A percentile compares a stretch with the other conserved stretches of the same genome.
Conservation (phyloP, 2,888 invertebrate genomes). For the Drosophila helvetica region DNA sequence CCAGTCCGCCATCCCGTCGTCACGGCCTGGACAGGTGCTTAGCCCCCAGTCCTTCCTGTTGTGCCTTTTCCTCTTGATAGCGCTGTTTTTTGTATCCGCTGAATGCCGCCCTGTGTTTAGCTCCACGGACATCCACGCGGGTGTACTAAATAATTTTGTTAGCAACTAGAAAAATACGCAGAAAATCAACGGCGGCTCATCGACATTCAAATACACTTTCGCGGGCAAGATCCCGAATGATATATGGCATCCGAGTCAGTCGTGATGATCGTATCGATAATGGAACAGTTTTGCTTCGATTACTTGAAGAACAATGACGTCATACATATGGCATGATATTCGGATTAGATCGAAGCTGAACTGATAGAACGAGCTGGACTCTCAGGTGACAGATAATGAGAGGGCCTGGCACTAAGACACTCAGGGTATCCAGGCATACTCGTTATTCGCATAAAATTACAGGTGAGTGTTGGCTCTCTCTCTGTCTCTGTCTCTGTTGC, state of each 20-base stretch:
- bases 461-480: constrained; percentile 24
- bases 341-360: background rate
- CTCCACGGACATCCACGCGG: constrained; percentile 31
- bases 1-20: background rate
- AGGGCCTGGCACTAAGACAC: background rate
- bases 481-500: background rate
- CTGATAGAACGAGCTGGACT: too few species aligned
- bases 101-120: constrained; percentile 4
- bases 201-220: constrained; percentile 23
- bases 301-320: too few species aligned
- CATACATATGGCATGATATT: background rate
- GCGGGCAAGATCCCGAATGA: too few species aligned
- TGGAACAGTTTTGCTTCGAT: too few species aligned
- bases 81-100: background rate
- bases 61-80: background rate
- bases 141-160: constrained; percentile 54
- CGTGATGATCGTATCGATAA: too few species aligned
- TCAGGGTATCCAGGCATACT: background rate
- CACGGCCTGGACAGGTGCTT: constrained; percentile 13
- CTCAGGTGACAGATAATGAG: background rate
- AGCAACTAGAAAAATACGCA: constrained; percentile 39
- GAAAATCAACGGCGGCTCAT: background rate
- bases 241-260: too few species aligned
- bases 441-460: background rate
- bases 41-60: background rate